A percentile compares a stretch with the other conserved stretches of the same genome.
phyloP scores from a whole-genome alignment of 2,797 vertebrate species.

The Myoxocephalus aenaeus region DNA sequence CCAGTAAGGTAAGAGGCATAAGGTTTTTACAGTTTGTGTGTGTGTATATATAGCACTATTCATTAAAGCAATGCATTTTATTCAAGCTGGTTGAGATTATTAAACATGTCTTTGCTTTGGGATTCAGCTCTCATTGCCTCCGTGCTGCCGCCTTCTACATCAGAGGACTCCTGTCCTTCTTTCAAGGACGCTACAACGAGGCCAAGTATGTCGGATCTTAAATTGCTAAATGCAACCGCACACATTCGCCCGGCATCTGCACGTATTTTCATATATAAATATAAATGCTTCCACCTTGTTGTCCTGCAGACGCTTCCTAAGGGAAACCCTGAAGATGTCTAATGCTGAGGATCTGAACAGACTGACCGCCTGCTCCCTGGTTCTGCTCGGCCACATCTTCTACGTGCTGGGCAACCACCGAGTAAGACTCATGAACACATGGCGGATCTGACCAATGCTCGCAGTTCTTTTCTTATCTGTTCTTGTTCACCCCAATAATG shows the following conservation, averaged over 20 bases:
- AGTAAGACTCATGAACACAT: conserved; percentile 78
- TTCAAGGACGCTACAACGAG: conserved; percentile 98
- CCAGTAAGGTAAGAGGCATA: conserved; percentile 90
- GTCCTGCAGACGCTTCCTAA: conserved; percentile 90
- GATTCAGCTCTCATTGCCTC: conserved; percentile 91
- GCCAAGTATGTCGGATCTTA: conserved; percentile 89
- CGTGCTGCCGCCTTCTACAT: conserved; percentile 98
- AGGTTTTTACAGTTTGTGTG: background rate
- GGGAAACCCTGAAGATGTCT: conserved; percentile 99
- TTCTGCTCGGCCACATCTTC: conserved; percentile 98
- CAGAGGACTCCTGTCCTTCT: conserved; percentile 97
- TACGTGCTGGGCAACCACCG: conserved; percentile 97
- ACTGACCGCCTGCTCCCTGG: conserved; percentile 95
- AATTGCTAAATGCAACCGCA: background rate
- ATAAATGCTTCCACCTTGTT: background rate
- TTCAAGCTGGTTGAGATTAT: background rate
- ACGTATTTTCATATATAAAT: background rate
- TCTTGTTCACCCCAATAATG: background rate
- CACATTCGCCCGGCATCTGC: background rate
- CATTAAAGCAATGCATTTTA: background rate
- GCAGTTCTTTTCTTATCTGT: background rate
- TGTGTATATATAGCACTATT: background rate
- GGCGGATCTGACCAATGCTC: background rate
- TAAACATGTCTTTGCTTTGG: conserved; percentile 17
- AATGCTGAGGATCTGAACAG: conserved; percentile 98